A percentile compares a stretch with the other conserved stretches of the same genome.
phyloP scores from a whole-genome alignment of 2,797 vertebrate genomes.

The Odontamblyopus lacepedii region DNA sequence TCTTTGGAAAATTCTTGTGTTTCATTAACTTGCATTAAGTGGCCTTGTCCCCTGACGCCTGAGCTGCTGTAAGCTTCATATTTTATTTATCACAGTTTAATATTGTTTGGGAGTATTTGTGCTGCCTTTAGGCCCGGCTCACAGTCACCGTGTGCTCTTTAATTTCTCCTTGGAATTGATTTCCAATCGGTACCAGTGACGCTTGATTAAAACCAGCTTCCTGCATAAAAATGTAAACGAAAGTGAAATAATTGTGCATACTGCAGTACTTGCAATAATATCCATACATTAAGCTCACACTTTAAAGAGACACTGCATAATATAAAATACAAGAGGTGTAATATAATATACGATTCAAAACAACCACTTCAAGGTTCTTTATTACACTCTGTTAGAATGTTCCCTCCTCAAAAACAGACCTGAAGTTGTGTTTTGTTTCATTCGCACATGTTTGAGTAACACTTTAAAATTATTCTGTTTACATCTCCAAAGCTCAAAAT shows the following conservation, averaged over 20 bases:
- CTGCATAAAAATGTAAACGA: constrained; percentile 68
- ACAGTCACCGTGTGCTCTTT: constrained; percentile 70
- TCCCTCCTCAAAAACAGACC: too few species aligned
- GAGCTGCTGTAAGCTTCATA: constrained; percentile 74
- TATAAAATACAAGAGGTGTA: too few species aligned
- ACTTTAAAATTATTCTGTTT: too few species aligned
- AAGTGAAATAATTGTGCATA: constrained; percentile 45
- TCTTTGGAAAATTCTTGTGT: constrained; percentile 61
- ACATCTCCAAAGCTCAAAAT: too few species aligned
- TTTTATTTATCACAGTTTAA: constrained; percentile 79
- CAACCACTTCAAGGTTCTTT: too few species aligned
- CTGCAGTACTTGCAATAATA: constrained; percentile 58
- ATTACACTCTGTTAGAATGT: too few species aligned
- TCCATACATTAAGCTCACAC: constrained; percentile 52
- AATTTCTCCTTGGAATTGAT: constrained; percentile 78
- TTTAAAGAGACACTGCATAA: constrained; percentile 3
- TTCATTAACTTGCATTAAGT: constrained; percentile 78
- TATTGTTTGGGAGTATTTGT: constrained; percentile 81
- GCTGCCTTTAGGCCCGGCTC: constrained; percentile 70
- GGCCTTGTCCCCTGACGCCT: constrained; percentile 66
- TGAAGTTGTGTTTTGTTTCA: too few species aligned
- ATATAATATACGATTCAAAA: too few species aligned
- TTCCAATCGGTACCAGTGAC: constrained; percentile 65
- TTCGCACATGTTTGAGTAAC: too few species aligned
- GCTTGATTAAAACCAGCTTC: constrained; percentile 73